phyloP scores from a whole-genome alignment of 92 coral and sea anemone genomes.

The Isaurus tuberculatus region DNA sequence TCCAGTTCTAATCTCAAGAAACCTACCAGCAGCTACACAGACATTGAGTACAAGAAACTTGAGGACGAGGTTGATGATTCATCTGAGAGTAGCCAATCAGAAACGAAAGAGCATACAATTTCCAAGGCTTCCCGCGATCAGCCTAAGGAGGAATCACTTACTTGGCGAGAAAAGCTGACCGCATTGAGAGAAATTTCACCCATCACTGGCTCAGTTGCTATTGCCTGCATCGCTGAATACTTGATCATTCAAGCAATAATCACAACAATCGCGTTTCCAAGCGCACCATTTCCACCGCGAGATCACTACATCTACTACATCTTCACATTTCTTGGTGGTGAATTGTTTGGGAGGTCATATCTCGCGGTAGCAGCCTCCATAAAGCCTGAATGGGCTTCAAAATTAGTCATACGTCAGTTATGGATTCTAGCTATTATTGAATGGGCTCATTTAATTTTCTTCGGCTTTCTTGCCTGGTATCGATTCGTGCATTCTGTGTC shows the following conservation, averaged over 20 bases:
- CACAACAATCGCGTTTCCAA: slow-evolving; percentile 85
- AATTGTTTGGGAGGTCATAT: slow-evolving; percentile 85
- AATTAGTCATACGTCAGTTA: slow-evolving; percentile 65
- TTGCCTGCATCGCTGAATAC: slow-evolving; percentile 89
- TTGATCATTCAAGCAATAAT: slow-evolving; percentile 83
- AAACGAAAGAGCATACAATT: background rate
- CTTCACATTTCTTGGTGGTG: slow-evolving; percentile 82
- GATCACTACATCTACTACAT: slow-evolving; percentile 90
- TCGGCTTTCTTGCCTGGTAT: slow-evolving; percentile 81
- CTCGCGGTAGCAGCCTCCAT: slow-evolving; percentile 69
- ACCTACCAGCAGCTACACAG: slow-evolving; percentile 49
- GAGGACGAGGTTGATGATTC: slow-evolving; percentile 53
- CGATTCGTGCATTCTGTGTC: slow-evolving; percentile 75
- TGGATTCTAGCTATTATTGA: slow-evolving; percentile 75
- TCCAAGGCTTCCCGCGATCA: background rate
- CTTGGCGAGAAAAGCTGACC: slow-evolving; percentile 72
- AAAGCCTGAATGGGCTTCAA: slow-evolving; percentile 60
- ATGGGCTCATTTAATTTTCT: slow-evolving; percentile 66
- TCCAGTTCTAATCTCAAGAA: slow-evolving; percentile 36
- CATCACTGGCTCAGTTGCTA: slow-evolving; percentile 71
- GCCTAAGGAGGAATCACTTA: slow-evolving; percentile 48
- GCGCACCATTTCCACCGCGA: slow-evolving; percentile 90
- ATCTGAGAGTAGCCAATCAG: slow-evolving; percentile 16
- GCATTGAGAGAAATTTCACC: slow-evolving; percentile 66
- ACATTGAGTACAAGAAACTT: slow-evolving; percentile 71